Base-by-base conservation (phyloP, 1,140 invertebrate genomes). In the Trachymyrmex cornetzi region DNA sequence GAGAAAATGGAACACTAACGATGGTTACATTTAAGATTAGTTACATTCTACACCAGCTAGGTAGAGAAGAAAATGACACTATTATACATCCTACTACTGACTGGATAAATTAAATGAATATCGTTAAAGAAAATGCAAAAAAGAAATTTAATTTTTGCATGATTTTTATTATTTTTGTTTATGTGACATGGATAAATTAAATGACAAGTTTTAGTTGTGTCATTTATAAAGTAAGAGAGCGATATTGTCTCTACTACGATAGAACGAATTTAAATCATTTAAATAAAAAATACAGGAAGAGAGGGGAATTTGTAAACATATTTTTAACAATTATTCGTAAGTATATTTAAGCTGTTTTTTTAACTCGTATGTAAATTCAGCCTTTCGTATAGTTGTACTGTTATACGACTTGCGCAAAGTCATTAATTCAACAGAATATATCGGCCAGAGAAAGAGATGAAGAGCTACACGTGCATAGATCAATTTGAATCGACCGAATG, bases 1-100 rank as follows among this genome's bases (percentile, higher is more conserved):
- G 34, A 57, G 79, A 71, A 81, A 81, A 81, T 71, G 50, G 79
- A 71, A 81, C 64, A 71, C 14, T 57, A 50, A 57, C n/a, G 44
- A 79, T n/a, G 16, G 48, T 55, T 44, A 44, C 9, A 44, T 11
- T 44, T 44, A 16, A 81, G 77, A 81, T 55, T 69, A 44, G 22
- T 81, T 81, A 57, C 30, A 57, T 19, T 69, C 50, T 48, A 55
- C 30, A 81, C 11, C 16, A 44, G n/a, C 16, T 34, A 24, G n/a
- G 24, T 48, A 64, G 44, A 79, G 16, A 30, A 24, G 44, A 81
- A 19, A 81, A 71, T 22, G 22, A n/a, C 19, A 38, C 7, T 57
- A 38, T 55, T 67, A 69, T 80, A 27, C 22, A 34, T 55, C 22
- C 12, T 22, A 77, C 16, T 30, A 11, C 34, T 0, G 4, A 3